A percentile compares a stretch with the other conserved stretches of the same genome.
Evolutionary conservation across 2,797 vertebrate genomes (phyloP).

Genomic region (Notoglanidium macrostoma): DNA sequence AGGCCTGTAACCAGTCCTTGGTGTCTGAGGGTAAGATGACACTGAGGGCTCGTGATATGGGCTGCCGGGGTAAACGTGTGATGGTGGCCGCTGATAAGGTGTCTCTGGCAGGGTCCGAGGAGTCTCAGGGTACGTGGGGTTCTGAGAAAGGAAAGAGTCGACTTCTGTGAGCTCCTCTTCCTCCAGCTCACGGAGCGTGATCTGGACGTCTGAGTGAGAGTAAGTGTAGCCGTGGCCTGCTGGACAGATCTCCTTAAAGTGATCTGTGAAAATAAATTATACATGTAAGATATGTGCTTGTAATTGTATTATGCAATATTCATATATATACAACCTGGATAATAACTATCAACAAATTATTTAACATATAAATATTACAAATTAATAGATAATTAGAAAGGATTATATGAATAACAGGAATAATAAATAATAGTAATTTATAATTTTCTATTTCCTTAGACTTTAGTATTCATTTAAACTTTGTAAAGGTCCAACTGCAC

Average conservation of each 20-base stretch:
- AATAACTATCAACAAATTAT: background rate
- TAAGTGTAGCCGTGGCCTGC: constrained; percentile 81
- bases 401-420: background rate
- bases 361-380: background rate
- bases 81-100: constrained; percentile 39
- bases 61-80: background rate
- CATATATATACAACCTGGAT: background rate
- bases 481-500: background rate
- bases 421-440: background rate
- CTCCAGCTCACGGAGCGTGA: constrained; percentile 83
- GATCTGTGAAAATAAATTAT: constrained; percentile 63
- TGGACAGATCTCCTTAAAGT: constrained; percentile 83
- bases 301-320: background rate
- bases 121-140: constrained; percentile 23
- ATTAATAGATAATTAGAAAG: background rate
- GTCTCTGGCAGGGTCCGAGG: constrained; percentile 57
- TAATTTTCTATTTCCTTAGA: background rate
- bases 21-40: constrained; percentile 18
- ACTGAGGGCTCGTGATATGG: constrained; percentile 23
- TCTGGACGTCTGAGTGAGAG: constrained; percentile 78
- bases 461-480: background rate
- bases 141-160: constrained; percentile 51
- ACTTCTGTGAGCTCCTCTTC: constrained; percentile 80
- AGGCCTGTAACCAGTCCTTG: constrained; percentile 40
- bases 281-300: background rate